Evolutionary conservation across 2,797 vertebrate genomes (phyloP), one percentile per base, ranked within the genome.

Genomic region (Manis pentadactyla): DNA sequence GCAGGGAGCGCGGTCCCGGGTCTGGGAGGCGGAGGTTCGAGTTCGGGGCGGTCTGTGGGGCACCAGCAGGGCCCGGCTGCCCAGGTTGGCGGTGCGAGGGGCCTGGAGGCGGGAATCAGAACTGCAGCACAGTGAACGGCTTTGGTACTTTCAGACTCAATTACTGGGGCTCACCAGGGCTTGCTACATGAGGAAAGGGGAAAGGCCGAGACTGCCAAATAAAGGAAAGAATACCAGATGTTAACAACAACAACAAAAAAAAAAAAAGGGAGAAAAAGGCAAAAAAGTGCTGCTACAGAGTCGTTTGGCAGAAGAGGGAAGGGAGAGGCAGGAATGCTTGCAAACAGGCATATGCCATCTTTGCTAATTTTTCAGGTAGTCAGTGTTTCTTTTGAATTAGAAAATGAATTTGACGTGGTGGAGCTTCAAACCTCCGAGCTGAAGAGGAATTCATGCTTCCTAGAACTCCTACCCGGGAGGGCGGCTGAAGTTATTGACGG

Each of bases 221-320:
- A 69, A 96, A 94, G 95, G 97, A 97, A 97, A 88, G 98, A 97
- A 98, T 96, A 97, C 96, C 97, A 98, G 98, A 98, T 98, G 98
- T 98, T 97, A 95, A 98, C 78, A 79, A 71, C 63, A 79, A 84
- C 66, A 75, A n/a, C 59, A 37, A 78, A 61, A 21, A 31, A 82
- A 66, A 21, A 23, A 13, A 51, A 7, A 25, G 11, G 19, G 13
- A 37, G 29, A 39, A 25, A 27, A 8, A 61, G 23, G 23, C 51
- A 97, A 96, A 97, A 97, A 96, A 95, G 88, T 92, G 77, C 93
- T 79, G 96, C 96, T 97, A 82, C 84, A 79, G 93, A 95, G 87
- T 97, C 79, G 94, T 98, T 98, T 94, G 95, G 97, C 97, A 96
- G 94, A 93, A 85, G 82, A 93, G 63, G 94, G 93, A 21, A 4